Conservation (phyloP, 2,888 invertebrate genomes). For the Gymnoscelis rufifasciata region DNA sequence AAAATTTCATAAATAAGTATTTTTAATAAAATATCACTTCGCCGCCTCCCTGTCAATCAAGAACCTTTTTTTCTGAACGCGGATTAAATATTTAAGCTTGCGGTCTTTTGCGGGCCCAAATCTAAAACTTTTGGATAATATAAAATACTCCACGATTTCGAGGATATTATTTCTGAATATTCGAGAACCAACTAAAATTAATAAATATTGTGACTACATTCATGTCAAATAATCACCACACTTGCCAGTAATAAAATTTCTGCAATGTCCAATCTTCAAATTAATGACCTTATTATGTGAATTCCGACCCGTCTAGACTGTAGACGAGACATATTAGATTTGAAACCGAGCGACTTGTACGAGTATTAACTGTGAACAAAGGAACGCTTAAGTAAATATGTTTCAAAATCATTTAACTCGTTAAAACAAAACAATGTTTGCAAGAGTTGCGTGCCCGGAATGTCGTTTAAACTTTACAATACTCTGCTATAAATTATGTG, state of each 20-base stretch:
- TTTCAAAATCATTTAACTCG: not conserved
- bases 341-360: not conserved
- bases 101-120: too few relatives aligned
- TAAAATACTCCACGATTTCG: too few relatives aligned
- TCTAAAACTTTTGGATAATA: too few relatives aligned
- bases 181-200: too few relatives aligned
- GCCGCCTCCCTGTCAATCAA: too few relatives aligned
- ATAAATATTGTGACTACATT: too few relatives aligned
- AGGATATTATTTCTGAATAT: too few relatives aligned
- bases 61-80: too few relatives aligned
- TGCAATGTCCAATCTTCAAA: conserved; percentile 3
- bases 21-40: too few relatives aligned
- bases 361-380: not conserved
- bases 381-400: not conserved
- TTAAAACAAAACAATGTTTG: not conserved
- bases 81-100: too few relatives aligned
- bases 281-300: conserved; percentile 11
- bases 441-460: conserved; percentile 3
- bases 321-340: conserved; percentile 9
- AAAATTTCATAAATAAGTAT: too few relatives aligned
- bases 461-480: not conserved
- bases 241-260: not conserved
- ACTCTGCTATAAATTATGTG: not conserved
- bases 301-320: conserved; percentile 10
- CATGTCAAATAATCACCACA: not conserved